Conservation (phyloP, 1,140 invertebrate species). For the Halesus radiatus region DNA sequence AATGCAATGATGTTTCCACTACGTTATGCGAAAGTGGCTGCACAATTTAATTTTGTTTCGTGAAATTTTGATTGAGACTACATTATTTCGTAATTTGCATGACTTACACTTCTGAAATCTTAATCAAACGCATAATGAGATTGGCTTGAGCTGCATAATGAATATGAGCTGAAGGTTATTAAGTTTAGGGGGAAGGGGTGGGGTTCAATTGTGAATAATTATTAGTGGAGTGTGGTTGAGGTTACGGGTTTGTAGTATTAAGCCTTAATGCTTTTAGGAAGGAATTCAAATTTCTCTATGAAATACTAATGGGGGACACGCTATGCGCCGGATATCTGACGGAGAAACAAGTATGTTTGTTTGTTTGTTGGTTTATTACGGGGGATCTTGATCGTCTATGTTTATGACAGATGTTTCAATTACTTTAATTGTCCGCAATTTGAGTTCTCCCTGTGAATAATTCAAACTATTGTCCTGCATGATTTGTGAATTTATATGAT, state of each 20-base stretch:
- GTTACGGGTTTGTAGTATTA: background rate
- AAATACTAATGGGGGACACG: background rate
- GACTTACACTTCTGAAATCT: too few species aligned
- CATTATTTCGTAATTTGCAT: too few species aligned
- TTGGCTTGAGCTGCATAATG: too few species aligned
- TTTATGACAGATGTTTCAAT: conserved; percentile 7
- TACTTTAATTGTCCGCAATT: background rate
- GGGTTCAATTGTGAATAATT: background rate
- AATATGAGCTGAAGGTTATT: too few species aligned
- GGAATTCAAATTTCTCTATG: background rate
- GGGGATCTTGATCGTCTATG: background rate
- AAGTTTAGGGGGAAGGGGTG: too few species aligned
- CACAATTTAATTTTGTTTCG: too few species aligned
- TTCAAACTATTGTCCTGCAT: too few species aligned
- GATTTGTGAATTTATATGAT: too few species aligned
- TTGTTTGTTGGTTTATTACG: background rate
- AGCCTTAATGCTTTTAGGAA: background rate
- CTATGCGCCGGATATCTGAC: background rate
- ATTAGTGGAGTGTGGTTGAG: background rate
- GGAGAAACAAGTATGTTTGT: background rate
- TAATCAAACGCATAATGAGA: too few species aligned
- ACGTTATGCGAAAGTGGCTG: too few species aligned
- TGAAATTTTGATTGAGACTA: too few species aligned
- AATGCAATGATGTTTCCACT: too few species aligned
- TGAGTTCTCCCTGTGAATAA: background rate